Evolutionary conservation across 1,140 invertebrate genomes (phyloP), one percentile per base, ranked within the genome.

Genomic region (Drosophila miranda): DNA sequence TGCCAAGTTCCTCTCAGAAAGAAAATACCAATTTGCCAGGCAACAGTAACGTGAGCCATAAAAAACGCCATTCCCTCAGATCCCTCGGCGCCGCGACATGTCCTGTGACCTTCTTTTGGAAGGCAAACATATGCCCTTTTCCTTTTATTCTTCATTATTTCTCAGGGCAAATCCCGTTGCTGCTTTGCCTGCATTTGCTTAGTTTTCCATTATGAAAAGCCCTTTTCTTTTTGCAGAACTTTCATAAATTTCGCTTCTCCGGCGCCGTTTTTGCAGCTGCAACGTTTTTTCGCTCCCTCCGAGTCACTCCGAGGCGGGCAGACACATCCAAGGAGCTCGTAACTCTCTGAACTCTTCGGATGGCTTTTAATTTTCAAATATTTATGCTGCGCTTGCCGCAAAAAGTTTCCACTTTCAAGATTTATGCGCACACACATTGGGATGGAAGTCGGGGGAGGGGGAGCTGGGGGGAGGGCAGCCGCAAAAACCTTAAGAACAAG

Each of bases 321-420:
- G 28, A 30, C 28, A 30, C 28, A 38, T 38, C 34, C 34, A 13
- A 38, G 57, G 14, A 41, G 52, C 34, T 54, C 58, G 26, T 54
- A 45, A 49, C 52, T 48, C 28, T 63, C 21, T 28, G 44, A 16
- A 30, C 50, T 55, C 16, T 63, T 7, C 48, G 56, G 48, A 60
- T 68, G 56, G 75, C 75, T 83, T 82, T 84, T 84, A 67, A 84
- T 82, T 78, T 78, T 62, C 46, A 83, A 75, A 83, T 83, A 83
- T 78, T 82, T 82, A 78, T 79, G 75, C 60, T 62, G 70, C 63
- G 69, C 49, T 81, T 56, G 63, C 61, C 66, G 57, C 61, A 84
- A 77, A 72, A 79, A 63, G 48, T 75, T 84, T 64, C 30, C 43
- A 49, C 75, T 68, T 62, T 66, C 48, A 75, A 84, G 80, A 75